Conservation (phyloP, 92 coral and sea anemone genomes). For the Palythoa grandis region DNA sequence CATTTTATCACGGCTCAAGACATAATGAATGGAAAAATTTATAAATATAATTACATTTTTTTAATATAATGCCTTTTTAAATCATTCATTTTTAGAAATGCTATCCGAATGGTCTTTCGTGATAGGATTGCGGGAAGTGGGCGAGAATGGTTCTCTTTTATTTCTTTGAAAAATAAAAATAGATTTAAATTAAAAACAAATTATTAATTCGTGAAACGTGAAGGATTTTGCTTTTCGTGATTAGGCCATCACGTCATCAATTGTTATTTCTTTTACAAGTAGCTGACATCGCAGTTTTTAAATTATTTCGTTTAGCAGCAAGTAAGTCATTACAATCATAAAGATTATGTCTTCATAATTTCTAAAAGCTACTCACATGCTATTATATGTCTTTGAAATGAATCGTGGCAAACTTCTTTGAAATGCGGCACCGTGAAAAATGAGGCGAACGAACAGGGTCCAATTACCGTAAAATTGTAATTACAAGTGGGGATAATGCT, state of each 20-base stretch:
- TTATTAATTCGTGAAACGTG: not conserved
- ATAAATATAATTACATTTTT: not conserved
- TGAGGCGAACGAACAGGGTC: not conserved
- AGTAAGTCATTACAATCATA: too few species aligned
- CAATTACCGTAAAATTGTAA: not conserved
- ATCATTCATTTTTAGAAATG: not conserved
- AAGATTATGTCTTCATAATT: too few species aligned
- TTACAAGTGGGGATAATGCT: not conserved
- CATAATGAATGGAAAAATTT: not conserved
- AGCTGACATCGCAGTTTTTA: not conserved
- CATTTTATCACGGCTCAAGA: not conserved
- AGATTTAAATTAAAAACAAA: too few species aligned
- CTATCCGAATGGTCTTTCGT: not conserved
- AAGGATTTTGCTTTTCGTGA: constrained; percentile 13
- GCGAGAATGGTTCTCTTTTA: not conserved
- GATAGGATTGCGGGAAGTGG: not conserved
- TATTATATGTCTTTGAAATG: too few species aligned
- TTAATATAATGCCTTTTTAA: not conserved
- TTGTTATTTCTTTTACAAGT: not conserved
- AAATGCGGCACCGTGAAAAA: not conserved
- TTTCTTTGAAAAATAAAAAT: not conserved
- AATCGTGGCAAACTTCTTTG: not conserved
- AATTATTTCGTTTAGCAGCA: not conserved
- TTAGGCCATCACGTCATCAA: not conserved
- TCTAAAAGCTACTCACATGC: too few species aligned